Evolutionary conservation across 2,888 invertebrate genomes (phyloP).

Genomic region (Lobophora halterata): DNA sequence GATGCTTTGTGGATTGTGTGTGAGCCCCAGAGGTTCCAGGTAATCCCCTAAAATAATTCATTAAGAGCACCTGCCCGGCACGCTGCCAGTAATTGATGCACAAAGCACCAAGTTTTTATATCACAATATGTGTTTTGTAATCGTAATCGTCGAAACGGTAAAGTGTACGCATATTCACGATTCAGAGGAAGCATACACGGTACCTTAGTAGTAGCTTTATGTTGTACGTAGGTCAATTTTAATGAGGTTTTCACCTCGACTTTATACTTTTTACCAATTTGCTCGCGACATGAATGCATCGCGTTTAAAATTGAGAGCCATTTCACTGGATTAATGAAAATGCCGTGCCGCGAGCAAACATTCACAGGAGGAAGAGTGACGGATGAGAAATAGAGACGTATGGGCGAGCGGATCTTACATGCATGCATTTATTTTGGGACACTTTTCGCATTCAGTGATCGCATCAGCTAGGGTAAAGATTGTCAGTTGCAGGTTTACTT

Average conservation of each 20-base stretch:
- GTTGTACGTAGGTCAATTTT: constrained; percentile 74
- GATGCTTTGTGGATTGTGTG: constrained; percentile 53
- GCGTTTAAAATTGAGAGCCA: constrained; percentile 13
- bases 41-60: constrained; percentile 75
- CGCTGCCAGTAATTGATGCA: constrained; percentile 79
- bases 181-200: constrained; percentile 49
- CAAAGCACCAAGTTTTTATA: constrained; percentile 78
- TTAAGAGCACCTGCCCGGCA: constrained; percentile 80
- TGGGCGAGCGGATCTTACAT: constrained; percentile 75
- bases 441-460: constrained; percentile 79
- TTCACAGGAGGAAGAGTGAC: constrained; percentile 66
- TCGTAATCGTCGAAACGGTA: constrained; percentile 76
- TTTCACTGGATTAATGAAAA: constrained; percentile 31
- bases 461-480: constrained; percentile 57
- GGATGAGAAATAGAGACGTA: constrained; percentile 66
- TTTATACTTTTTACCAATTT: constrained; percentile 41
- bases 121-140: constrained; percentile 79
- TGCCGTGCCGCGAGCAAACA: constrained; percentile 51
- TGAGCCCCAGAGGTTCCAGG: constrained; percentile 61
- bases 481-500: constrained; percentile 60
- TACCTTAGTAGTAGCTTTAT: constrained; percentile 77
- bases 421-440: constrained; percentile 76
- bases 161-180: constrained; percentile 53
- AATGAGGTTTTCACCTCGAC: constrained; percentile 53
- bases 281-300: constrained; percentile 34